Conservation (phyloP, 2,797 vertebrate genomes). For the Tapera naevia region DNA sequence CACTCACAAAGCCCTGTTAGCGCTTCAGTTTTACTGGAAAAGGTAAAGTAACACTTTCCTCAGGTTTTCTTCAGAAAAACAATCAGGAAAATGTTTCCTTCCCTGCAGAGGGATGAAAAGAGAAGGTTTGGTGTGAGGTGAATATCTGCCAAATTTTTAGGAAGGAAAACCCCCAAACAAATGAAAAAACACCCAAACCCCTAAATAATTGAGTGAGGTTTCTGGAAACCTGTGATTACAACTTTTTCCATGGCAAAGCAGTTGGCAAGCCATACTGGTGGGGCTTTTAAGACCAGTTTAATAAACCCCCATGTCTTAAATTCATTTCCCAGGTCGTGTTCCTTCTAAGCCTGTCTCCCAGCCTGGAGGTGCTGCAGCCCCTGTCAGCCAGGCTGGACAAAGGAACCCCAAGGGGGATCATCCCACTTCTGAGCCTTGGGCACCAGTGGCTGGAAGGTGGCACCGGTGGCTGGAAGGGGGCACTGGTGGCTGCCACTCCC, state of each 20-base stretch:
- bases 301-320: background rate
- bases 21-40: background rate
- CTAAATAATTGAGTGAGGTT: background rate
- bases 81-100: background rate
- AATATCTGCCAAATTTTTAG: background rate
- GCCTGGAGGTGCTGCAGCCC: background rate
- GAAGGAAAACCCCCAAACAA: background rate
- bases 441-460: background rate
- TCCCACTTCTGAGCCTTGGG: background rate
- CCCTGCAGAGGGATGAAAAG: background rate
- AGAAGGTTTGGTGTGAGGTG: fast-evolving
- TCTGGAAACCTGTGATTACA: background rate
- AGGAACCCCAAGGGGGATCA: fast-evolving
- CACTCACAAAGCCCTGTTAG: background rate
- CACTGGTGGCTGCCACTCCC: background rate
- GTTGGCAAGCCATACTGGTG: background rate
- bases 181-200: background rate
- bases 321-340: background rate
- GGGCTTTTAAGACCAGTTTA: background rate
- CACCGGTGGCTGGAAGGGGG: background rate
- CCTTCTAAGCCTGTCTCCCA: background rate
- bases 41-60: background rate
- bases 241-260: background rate
- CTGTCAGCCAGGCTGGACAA: background rate
- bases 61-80: background rate